phyloP scores from a whole-genome alignment of 2,797 vertebrate species.

The Cacajao melanocephalus region DNA sequence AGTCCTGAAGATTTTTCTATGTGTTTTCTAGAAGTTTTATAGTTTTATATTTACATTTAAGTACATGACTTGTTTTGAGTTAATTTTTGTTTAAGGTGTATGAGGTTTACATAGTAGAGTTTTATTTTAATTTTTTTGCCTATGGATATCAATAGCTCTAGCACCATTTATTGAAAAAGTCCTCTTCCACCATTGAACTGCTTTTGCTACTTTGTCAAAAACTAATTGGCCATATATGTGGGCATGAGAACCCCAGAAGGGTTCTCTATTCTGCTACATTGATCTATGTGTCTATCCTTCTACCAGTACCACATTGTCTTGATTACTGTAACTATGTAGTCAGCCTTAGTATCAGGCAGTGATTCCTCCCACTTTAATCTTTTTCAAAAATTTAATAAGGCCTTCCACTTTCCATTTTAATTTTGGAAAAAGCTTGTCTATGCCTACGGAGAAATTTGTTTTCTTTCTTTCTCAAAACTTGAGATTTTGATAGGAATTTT shows the following conservation, averaged over 20 bases:
- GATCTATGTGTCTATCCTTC: background rate
- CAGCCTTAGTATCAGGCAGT: background rate
- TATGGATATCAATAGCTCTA: background rate
- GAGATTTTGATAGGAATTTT: background rate
- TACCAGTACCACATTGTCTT: background rate
- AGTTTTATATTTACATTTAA: constrained; percentile 24
- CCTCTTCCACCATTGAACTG: background rate
- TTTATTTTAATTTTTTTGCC: background rate
- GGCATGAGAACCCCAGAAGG: background rate
- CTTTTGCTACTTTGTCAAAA: constrained; percentile 15
- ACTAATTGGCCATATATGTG: background rate
- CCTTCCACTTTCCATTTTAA: background rate
- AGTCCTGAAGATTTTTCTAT: constrained; percentile 11
- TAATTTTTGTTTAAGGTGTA: constrained; percentile 19
- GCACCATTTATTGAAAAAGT: background rate
- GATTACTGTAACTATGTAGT: background rate
- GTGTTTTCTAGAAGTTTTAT: constrained; percentile 7
- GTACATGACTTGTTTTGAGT: background rate
- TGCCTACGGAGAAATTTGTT: background rate
- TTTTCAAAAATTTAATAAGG: background rate
- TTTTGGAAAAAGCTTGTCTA: constrained; percentile 38
- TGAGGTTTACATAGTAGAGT: background rate
- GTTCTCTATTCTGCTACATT: background rate
- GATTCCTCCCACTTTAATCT: background rate
- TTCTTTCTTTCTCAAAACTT: background rate